Evolutionary conservation across 2,888 invertebrate species (phyloP).

Genomic region (Meta bourneti): DNA sequence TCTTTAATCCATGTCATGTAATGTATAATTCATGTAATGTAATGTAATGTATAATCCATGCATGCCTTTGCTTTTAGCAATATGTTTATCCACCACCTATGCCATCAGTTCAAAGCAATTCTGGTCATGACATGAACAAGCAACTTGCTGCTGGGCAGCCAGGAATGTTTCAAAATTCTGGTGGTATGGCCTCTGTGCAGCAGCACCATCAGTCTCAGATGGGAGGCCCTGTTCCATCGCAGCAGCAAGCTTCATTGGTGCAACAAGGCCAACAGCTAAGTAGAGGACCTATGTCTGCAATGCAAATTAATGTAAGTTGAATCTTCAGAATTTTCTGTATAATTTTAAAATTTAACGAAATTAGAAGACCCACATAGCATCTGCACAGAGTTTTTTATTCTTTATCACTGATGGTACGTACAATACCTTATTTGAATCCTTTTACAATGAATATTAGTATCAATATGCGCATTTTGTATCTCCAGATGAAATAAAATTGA

Average conservation of each 20-base stretch:
- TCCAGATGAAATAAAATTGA: no score
- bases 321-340: no score
- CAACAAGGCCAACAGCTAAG: slow-evolving; percentile 36
- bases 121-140: slow-evolving; percentile 69
- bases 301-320: neutral
- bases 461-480: no score
- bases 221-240: slow-evolving; percentile 48
- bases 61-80: slow-evolving; percentile 6
- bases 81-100: slow-evolving; percentile 43
- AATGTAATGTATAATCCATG: no score
- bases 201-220: slow-evolving; percentile 66
- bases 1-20: no score
- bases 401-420: no score
- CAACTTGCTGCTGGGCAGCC: slow-evolving; percentile 61
- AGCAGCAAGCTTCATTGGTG: slow-evolving; percentile 31
- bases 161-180: slow-evolving; percentile 55
- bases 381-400: no score
- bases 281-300: slow-evolving; percentile 13
- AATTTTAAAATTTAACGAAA: no score
- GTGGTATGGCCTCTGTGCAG: slow-evolving; percentile 59
- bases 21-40: neutral
- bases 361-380: no score
- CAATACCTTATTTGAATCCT: no score
- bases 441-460: no score
- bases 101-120: slow-evolving; percentile 39